These are phyloP conservation scores for Himalopsyche kuldschensis DNA, from an alignment of 2,888 invertebrate genomes.

Conservation along the genomic window DNA sequence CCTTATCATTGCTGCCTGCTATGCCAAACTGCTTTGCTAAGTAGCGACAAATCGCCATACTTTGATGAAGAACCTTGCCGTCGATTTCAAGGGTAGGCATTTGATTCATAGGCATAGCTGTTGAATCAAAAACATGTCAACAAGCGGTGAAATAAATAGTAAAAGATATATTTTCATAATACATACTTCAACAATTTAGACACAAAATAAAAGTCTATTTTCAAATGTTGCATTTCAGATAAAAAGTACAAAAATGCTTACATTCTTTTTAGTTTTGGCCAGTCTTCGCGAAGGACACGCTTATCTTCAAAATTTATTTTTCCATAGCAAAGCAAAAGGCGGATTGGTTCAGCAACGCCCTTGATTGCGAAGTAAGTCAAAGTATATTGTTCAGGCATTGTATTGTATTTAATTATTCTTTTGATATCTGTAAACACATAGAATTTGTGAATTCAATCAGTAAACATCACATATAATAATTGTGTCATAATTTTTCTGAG, in stretches of 20 bases:
- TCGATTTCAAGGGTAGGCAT: conserved; percentile 65
- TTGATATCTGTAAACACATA: no score
- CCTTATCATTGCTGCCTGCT: conserved; percentile 59
- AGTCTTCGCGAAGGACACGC: neutral
- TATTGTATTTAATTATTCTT: no score
- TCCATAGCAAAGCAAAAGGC: neutral
- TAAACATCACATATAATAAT: no score
- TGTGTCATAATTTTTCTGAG: no score
- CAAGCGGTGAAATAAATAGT: neutral
- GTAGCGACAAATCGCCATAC: conserved; percentile 63
- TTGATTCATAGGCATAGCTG: conserved; percentile 64
- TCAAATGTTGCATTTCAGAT: no score
- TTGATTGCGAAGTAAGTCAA: conserved; percentile 29
- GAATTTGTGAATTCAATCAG: no score
- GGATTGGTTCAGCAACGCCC: neutral
- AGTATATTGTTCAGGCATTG: neutral
- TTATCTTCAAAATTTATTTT: neutral
- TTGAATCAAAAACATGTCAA: conserved; percentile 22
- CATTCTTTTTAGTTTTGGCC: neutral
- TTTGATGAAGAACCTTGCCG: conserved; percentile 64
- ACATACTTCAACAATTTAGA: no score
- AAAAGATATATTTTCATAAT: neutral
- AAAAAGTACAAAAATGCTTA: neutral
- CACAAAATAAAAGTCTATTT: no score
- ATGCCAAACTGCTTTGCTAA: conserved; percentile 64